Conservation (phyloP, 1,140 invertebrate species). For the Onthophagus taurus region DNA sequence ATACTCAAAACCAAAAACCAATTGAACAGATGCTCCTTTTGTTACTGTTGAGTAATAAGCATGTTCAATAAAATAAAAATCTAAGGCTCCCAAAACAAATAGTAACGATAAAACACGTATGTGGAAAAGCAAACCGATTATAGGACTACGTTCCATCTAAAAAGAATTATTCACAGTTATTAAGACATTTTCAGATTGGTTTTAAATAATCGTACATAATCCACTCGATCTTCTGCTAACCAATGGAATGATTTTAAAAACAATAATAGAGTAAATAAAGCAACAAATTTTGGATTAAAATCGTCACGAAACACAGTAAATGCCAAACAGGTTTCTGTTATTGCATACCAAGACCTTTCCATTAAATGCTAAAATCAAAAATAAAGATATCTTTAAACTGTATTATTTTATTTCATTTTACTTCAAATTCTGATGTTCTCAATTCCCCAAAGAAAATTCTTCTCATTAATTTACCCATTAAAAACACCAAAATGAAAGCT, state of each 20-base stretch:
- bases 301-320: constrained; percentile 99
- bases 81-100: constrained; percentile 67
- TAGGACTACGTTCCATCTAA: constrained; percentile 97
- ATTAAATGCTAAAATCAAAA: constrained; percentile 78
- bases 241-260: constrained; percentile 99
- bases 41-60: constrained; percentile 91
- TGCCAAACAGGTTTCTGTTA: constrained; percentile 96
- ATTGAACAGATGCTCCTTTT: constrained; percentile 93
- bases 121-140: constrained; percentile 94
- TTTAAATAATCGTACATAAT: constrained; percentile 98
- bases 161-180: too few relatives aligned
- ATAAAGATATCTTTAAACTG: background rate
- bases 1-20: constrained; percentile 99
- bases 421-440: constrained; percentile 94
- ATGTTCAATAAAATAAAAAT: constrained; percentile 84
- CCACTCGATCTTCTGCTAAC: constrained; percentile 96
- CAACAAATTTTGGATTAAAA: constrained; percentile 97
- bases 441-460: constrained; percentile 96
- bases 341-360: constrained; percentile 97
- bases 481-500: constrained; percentile 90
- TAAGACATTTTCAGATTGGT: too few relatives aligned
- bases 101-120: constrained; percentile 82
- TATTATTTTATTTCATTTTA: constrained; percentile 34
- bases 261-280: constrained; percentile 90
- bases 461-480: constrained; percentile 89